phyloP scores from a whole-genome alignment of 2,797 vertebrate genomes.

The Pyrocephalus nanus region DNA sequence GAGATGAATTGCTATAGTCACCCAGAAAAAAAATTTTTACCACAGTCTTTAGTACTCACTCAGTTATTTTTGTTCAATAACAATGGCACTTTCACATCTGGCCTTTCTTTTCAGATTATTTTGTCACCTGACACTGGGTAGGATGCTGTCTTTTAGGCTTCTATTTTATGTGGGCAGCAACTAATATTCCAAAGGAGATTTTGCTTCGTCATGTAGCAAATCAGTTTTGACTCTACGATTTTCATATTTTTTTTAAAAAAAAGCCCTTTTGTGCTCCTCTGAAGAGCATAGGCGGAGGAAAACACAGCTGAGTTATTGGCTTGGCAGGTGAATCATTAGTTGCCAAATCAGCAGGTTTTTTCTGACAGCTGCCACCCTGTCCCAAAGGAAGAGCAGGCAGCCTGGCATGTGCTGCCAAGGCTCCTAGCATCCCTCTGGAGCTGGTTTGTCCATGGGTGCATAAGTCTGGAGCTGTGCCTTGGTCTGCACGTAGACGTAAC shows the following conservation, averaged over 20 bases:
- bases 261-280: neutral
- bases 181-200: neutral
- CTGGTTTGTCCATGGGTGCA: neutral
- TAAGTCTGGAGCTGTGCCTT: neutral
- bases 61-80: neutral
- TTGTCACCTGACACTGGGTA: neutral
- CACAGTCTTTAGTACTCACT: neutral
- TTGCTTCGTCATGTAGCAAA: neutral
- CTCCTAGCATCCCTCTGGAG: neutral
- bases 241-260: neutral
- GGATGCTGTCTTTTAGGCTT: neutral
- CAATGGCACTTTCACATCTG: neutral
- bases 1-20: neutral
- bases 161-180: neutral
- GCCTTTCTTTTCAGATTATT: neutral
- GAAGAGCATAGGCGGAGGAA: neutral
- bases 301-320: neutral
- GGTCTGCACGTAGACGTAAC: rapidly evolving
- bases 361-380: neutral
- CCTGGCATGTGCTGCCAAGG: neutral
- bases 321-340: neutral
- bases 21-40: neutral
- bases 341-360: neutral
- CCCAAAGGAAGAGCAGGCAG: neutral
- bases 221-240: neutral